Conservation (phyloP, 2,888 invertebrate species). For the Phaonia tiefii region DNA sequence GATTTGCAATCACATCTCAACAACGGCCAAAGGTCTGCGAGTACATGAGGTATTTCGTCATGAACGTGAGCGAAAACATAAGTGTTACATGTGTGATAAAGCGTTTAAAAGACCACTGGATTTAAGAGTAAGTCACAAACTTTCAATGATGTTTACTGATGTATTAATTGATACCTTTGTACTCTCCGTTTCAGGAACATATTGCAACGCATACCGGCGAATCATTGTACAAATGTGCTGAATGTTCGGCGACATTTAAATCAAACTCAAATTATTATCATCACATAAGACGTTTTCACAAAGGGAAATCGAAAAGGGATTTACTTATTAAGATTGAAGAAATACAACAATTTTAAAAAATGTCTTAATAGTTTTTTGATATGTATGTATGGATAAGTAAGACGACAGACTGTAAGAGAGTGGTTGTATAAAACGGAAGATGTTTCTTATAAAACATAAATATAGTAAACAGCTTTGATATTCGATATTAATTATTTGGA, state of each 20-base stretch:
- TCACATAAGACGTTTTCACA: conserved; percentile 64
- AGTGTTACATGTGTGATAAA: conserved; percentile 78
- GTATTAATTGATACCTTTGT: conserved; percentile 14
- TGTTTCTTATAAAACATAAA: too few relatives aligned
- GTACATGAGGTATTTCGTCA: conserved; percentile 78
- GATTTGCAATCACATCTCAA: conserved; percentile 76
- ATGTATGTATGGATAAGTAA: too few relatives aligned
- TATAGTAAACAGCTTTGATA: too few relatives aligned
- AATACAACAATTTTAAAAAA: conserved; percentile 14
- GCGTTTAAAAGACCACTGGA: conserved; percentile 77
- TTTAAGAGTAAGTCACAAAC: conserved; percentile 70
- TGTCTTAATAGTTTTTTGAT: too few relatives aligned
- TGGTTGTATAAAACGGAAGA: too few relatives aligned
- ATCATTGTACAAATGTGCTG: conserved; percentile 61
- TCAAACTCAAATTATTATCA: conserved; percentile 67
- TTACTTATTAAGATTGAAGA: conserved; percentile 56
- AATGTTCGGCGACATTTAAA: conserved; percentile 61
- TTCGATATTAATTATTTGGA: too few relatives aligned
- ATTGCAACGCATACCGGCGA: conserved; percentile 61
- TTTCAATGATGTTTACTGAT: background rate
- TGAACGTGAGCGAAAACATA: conserved; percentile 74
- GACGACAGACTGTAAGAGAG: too few relatives aligned
- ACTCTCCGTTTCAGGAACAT: conserved; percentile 55
- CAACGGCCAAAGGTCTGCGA: conserved; percentile 75
- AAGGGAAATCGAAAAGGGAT: conserved; percentile 51